Conservation (phyloP, 2,888 invertebrate species). For the Hedya salicella region DNA sequence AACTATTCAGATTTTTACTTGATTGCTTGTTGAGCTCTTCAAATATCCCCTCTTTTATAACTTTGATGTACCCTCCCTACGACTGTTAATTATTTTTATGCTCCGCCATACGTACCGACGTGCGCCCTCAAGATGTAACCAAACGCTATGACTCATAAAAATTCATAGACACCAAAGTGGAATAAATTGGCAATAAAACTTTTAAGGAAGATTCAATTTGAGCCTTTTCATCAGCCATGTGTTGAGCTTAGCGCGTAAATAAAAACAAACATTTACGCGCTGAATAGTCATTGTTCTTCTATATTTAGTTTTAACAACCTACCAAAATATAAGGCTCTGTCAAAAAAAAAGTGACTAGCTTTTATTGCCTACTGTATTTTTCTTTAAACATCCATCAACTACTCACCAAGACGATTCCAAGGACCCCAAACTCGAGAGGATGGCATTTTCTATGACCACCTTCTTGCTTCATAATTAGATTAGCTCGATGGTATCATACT, state of each 20-base stretch:
- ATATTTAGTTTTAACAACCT: neutral
- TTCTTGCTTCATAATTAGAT: no score
- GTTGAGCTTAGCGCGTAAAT: conserved; percentile 48
- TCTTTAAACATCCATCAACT: no score
- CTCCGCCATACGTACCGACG: conserved; percentile 71
- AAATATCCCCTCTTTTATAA: conserved; percentile 80
- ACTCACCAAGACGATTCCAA: no score
- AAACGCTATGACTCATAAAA: conserved; percentile 68
- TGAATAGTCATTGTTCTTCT: neutral
- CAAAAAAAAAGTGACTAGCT: no score
- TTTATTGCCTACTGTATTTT: no score
- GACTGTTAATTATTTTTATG: conserved; percentile 83
- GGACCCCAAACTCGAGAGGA: no score
- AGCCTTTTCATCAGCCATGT: conserved; percentile 46
- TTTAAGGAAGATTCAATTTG: conserved; percentile 58
- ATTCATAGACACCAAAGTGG: conserved; percentile 73
- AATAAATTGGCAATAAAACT: conserved; percentile 67
- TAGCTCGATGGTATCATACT: no score
- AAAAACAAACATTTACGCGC: conserved; percentile 8
- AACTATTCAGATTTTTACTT: conserved; percentile 84
- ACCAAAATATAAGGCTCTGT: no score
- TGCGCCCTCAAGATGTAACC: conserved; percentile 71
- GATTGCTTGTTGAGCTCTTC: conserved; percentile 84
- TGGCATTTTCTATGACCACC: no score
- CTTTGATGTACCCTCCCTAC: conserved; percentile 80